Conservation (phyloP, 2,113 vertebrate species). For the Pelmatolapia mariae region DNA sequence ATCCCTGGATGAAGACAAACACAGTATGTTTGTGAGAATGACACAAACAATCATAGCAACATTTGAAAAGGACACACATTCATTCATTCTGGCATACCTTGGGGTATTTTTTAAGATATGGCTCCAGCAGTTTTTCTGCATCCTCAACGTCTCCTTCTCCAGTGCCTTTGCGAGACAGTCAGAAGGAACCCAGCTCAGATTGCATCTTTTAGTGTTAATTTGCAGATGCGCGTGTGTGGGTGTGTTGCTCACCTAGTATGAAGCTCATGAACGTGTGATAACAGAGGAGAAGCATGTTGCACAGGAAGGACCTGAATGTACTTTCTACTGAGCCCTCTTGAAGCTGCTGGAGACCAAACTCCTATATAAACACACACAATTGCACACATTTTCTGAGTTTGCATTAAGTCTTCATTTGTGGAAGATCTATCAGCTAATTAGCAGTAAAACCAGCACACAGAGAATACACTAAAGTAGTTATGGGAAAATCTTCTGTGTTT, state of each 20-base stretch:
- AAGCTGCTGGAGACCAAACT: slow-evolving; percentile 90
- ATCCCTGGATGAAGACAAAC: slow-evolving; percentile 76
- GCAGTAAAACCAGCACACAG: background rate
- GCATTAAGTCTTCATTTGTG: background rate
- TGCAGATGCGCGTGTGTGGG: background rate
- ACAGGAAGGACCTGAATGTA: slow-evolving; percentile 92
- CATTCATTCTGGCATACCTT: slow-evolving; percentile 65
- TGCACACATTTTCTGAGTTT: background rate
- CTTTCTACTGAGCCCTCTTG: slow-evolving; percentile 83
- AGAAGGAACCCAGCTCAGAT: background rate
- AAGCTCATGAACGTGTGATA: slow-evolving; percentile 99
- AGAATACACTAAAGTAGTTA: background rate
- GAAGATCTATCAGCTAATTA: background rate
- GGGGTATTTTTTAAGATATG: slow-evolving; percentile 89
- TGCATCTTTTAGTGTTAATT: background rate
- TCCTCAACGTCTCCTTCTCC: slow-evolving; percentile 91
- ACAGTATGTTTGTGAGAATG: background rate
- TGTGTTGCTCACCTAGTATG: slow-evolving; percentile 82
- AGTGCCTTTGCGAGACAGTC: slow-evolving; percentile 75
- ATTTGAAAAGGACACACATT: background rate
- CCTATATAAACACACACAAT: slow-evolving; percentile 71
- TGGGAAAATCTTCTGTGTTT: background rate
- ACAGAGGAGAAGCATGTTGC: slow-evolving; percentile 94
- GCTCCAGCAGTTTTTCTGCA: slow-evolving; percentile 87
- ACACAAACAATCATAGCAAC: background rate